A percentile compares a stretch with the other conserved stretches of the same genome.
Evolutionary conservation across 2,888 invertebrate species (phyloP).

Genomic region (Lasius platythorax): DNA sequence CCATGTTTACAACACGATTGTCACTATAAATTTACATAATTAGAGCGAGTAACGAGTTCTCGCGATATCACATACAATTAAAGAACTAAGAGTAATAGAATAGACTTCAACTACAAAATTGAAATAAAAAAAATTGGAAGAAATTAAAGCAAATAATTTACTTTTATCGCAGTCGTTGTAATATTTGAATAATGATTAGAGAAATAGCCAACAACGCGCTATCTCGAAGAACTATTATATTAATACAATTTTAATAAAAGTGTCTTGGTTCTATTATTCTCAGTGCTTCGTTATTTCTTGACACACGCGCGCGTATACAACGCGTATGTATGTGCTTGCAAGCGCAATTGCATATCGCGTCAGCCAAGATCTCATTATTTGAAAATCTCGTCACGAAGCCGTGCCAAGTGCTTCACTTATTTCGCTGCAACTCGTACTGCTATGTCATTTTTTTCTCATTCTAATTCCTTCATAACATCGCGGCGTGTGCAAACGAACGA

Average conservation of each 20-base stretch:
- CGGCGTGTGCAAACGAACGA: constrained; percentile 37
- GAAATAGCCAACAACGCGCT: not conserved
- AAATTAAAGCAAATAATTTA: constrained; percentile 5
- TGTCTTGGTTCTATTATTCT: constrained; percentile 3
- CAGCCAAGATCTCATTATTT: constrained; percentile 60
- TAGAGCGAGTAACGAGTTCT: not conserved
- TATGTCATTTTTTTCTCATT: constrained; percentile 31
- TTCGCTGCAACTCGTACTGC: constrained; percentile 26
- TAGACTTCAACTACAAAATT: not conserved
- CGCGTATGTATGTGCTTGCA: constrained; percentile 21
- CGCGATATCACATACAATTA: not conserved
- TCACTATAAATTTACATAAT: constrained; percentile 2
- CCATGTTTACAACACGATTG: not conserved
- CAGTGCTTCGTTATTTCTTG: constrained; percentile 34
- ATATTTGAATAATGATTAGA: not conserved
- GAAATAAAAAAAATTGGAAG: not conserved
- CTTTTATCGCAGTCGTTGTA: not conserved
- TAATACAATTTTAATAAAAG: constrained; percentile 3
- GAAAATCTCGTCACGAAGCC: constrained; percentile 51
- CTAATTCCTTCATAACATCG: constrained; percentile 25
- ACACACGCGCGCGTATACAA: not conserved
- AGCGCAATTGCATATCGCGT: constrained; percentile 34
- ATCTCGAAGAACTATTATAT: not conserved
- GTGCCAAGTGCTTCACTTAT: constrained; percentile 58
- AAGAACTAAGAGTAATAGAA: constrained; percentile 5